Base-by-base conservation (phyloP, 2,113 vertebrate species). In the Chaenogobius annularis region DNA sequence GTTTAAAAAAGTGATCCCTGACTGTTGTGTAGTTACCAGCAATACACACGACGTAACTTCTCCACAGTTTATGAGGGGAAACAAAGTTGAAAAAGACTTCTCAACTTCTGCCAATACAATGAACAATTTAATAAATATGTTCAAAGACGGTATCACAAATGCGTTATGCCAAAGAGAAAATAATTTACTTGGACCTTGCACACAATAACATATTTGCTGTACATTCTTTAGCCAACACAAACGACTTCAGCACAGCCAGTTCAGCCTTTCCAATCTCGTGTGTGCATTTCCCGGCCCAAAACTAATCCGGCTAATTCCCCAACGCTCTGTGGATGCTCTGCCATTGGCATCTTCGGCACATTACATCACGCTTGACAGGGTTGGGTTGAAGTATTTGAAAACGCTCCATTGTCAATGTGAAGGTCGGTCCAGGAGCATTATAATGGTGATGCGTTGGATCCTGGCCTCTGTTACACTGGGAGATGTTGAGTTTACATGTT, bases 281-380 rank as follows among this genome's bases (percentile, higher is more conserved):
- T 64, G 37, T 37, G 19, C 10, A 11, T n/a, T 43, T 12, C 50
- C n/a, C 23, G 8, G 35, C 62, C 62, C 62, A 13, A 19, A 65
- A 37, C 62, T 65, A 65, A 65, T 65, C 62, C 37, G 9, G 40
- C 19, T 65, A 65, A 65, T 65, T n/a, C 62, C 62, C 62, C 19
- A 11, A 0, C 37, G 17, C 37, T 65, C 17, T 44, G 35, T 13
- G 19, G 3, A 12, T 19, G 62, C 40, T 19, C 0, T 40, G 61
- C 61, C 9, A 44, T 65, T 37, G 35, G n/a, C 43, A 13, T 66
- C 43, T 66, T 46, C 64, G 22, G 64, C 64, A 66, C 40, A 10
- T 66, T 14, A 46, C 3, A 26, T 13, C 5, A 2, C n/a, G 20
- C 64, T 66, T 44, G 43, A 43, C 64, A 66, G 44, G 40, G 14